phyloP scores from a whole-genome alignment of 2,888 invertebrate genomes.

The Tetragonisca angustula region DNA sequence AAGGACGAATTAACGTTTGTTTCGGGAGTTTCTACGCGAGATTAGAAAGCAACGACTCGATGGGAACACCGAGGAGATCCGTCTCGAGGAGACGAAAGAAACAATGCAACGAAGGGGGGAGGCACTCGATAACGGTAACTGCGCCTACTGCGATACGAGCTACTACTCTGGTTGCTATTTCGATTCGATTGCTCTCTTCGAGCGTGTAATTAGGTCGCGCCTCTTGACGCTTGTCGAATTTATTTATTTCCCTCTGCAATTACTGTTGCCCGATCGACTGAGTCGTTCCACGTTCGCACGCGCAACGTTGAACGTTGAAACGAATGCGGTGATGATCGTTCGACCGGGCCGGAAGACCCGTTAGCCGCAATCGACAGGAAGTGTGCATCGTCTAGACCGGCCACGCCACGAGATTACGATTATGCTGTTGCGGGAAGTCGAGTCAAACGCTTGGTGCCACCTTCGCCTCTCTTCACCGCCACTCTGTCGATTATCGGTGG shows the following conservation, averaged over 20 bases:
- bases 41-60: background rate
- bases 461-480: constrained; percentile 31
- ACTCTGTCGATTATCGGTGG: constrained; percentile 45
- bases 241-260: background rate
- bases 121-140: constrained; percentile 27
- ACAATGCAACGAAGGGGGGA: background rate
- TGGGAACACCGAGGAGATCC: background rate
- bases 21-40: background rate
- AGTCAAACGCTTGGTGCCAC: constrained; percentile 12
- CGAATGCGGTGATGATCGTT: constrained; percentile 24
- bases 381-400: constrained; percentile 42
- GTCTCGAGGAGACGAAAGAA: background rate
- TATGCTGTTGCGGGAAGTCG: constrained; percentile 37
- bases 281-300: background rate
- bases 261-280: background rate
- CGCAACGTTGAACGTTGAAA: background rate
- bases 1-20: background rate
- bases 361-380: constrained; percentile 63
- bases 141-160: background rate
- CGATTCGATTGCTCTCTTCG: background rate
- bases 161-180: background rate
- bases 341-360: constrained; percentile 50
- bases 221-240: background rate
- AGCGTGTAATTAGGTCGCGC: constrained; percentile 41
- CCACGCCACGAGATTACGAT: constrained; percentile 38